These are phyloP conservation scores for Ceratoteleas bidentatus DNA, from an alignment of 1,140 invertebrate species.

Conservation along the genomic window DNA sequence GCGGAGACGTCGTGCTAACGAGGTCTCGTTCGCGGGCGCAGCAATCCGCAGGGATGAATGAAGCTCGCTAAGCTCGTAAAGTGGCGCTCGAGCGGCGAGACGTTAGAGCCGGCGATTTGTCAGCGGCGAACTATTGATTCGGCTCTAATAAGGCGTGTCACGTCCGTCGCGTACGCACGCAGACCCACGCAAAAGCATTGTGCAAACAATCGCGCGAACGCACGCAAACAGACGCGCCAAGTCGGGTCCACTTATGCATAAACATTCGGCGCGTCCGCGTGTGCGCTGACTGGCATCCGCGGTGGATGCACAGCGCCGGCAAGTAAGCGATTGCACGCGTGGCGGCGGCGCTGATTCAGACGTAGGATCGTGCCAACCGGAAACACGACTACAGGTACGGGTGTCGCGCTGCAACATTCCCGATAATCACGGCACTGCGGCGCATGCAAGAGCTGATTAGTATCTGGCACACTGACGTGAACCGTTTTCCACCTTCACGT, in stretches of 20 bases:
- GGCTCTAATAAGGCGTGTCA: conserved; percentile 71
- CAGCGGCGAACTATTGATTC: conserved; percentile 72
- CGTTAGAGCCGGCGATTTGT: conserved; percentile 61
- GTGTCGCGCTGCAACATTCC: conserved; percentile 36
- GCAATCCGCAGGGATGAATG: too few relatives aligned
- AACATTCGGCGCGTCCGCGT: conserved; percentile 30
- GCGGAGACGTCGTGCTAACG: too few relatives aligned
- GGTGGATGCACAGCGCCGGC: conserved; percentile 6
- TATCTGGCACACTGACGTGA: conserved; percentile 48
- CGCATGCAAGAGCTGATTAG: conserved; percentile 56
- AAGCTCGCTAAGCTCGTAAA: too few relatives aligned
- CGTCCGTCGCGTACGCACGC: conserved; percentile 12
- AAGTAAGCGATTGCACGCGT: conserved; percentile 43
- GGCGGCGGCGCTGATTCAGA: conserved; percentile 48
- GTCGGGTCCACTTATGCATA: conserved; percentile 43
- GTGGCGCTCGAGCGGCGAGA: too few relatives aligned
- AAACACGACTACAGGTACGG: conserved; percentile 43
- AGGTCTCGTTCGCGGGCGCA: too few relatives aligned
- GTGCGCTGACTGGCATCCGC: conserved; percentile 5
- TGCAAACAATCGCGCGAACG: conserved; percentile 17
- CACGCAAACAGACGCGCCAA: conserved; percentile 2
- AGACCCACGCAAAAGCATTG: neutral
- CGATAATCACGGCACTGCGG: conserved; percentile 56
- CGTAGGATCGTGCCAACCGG: conserved; percentile 46
- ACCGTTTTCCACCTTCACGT: conserved; percentile 36